Conservation (phyloP, 2,888 invertebrate species). For the Abrostola triplasia region DNA sequence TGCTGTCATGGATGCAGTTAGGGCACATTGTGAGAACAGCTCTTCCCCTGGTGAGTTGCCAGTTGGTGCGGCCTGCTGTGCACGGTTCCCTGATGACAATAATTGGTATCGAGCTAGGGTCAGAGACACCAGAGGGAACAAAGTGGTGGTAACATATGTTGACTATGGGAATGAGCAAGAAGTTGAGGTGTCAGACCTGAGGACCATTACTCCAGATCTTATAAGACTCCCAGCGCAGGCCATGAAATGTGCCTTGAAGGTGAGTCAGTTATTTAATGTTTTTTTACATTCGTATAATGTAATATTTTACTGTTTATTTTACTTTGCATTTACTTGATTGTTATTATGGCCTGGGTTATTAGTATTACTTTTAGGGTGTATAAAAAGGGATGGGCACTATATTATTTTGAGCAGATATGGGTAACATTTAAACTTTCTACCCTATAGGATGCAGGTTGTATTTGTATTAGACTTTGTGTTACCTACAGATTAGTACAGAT, state of each 20-base stretch:
- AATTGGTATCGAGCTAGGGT: conserved; percentile 97
- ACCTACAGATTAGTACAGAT: too few relatives aligned
- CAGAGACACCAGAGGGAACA: conserved; percentile 87
- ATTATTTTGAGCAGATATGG: too few relatives aligned
- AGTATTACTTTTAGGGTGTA: too few relatives aligned
- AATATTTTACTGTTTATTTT: too few relatives aligned
- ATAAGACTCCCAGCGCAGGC: conserved; percentile 92
- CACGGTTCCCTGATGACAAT: conserved; percentile 93
- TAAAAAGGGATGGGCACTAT: too few relatives aligned
- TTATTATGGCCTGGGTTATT: too few relatives aligned
- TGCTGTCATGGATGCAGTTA: conserved; percentile 91
- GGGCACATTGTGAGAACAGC: conserved; percentile 87
- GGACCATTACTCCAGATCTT: conserved; percentile 90
- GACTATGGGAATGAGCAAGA: conserved; percentile 98
- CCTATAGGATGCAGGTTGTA: too few relatives aligned
- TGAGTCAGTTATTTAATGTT: conserved; percentile 51
- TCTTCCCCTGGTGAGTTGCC: conserved; percentile 82
- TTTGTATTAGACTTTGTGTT: too few relatives aligned
- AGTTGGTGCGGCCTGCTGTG: conserved; percentile 91
- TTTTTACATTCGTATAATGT: background rate
- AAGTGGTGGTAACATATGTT: conserved; percentile 93
- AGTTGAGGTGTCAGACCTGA: conserved; percentile 89
- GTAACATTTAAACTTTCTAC: too few relatives aligned
- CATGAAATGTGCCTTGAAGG: conserved; percentile 92
- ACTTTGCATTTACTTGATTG: too few relatives aligned